These are phyloP conservation scores for Ectropis grisescens DNA, from an alignment of 1,140 invertebrate species.

Conservation along the genomic window DNA sequence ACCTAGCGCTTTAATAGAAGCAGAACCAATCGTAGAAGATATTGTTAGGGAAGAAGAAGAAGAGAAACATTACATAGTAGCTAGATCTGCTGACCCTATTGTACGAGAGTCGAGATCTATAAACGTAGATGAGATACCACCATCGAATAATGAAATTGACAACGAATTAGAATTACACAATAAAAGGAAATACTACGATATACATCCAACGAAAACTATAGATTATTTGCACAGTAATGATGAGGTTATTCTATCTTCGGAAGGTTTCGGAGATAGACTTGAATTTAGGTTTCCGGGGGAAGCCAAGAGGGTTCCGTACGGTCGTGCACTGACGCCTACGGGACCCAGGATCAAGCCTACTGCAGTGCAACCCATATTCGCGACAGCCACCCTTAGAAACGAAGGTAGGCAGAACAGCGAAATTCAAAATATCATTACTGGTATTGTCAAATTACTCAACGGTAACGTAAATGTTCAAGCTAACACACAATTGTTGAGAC, in stretches of 20 bases:
- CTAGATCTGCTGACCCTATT: slow-evolving; percentile 47
- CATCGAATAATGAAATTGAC: slow-evolving; percentile 59
- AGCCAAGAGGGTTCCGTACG: slow-evolving; percentile 78
- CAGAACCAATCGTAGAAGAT: slow-evolving; percentile 33
- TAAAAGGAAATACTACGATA: slow-evolving; percentile 59
- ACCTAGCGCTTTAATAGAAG: slow-evolving; percentile 46
- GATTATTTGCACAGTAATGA: slow-evolving; percentile 34
- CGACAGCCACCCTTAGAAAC: slow-evolving; percentile 50
- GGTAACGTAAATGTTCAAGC: slow-evolving; percentile 88
- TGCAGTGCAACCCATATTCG: slow-evolving; percentile 62
- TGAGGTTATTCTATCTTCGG: slow-evolving; percentile 41
- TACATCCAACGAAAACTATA: slow-evolving; percentile 57
- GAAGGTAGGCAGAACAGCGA: slow-evolving; percentile 77
- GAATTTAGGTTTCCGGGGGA: slow-evolving; percentile 76
- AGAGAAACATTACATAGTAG: slow-evolving; percentile 35
- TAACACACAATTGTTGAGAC: slow-evolving; percentile 73
- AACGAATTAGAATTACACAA: slow-evolving; percentile 59
- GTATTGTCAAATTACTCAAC: slow-evolving; percentile 89
- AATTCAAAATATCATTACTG: slow-evolving; percentile 92
- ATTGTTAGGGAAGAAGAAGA: slow-evolving; percentile 19
- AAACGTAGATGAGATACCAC: slow-evolving; percentile 45
- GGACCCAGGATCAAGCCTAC: slow-evolving; percentile 73
- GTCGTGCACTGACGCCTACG: slow-evolving; percentile 71
- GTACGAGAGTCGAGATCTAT: slow-evolving; percentile 49
- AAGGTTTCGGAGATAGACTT: slow-evolving; percentile 46